A percentile compares a stretch with the other conserved stretches of the same genome.
phyloP scores from a whole-genome alignment of 1,140 invertebrate species.

The Drosophila guanche region DNA sequence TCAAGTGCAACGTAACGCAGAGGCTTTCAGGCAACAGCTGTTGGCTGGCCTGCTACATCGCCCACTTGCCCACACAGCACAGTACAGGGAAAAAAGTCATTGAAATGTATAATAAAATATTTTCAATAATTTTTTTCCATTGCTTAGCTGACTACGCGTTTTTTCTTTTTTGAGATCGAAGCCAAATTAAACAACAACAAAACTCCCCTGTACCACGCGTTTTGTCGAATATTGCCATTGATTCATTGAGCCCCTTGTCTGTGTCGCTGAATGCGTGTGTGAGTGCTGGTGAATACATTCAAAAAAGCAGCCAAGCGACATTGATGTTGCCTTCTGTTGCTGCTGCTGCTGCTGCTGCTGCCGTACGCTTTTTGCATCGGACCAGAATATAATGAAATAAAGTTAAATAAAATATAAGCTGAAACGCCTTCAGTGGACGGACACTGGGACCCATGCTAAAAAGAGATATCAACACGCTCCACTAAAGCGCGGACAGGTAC shows the following conservation, averaged over 20 bases:
- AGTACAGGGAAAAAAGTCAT: slow-evolving; percentile 47
- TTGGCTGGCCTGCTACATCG: slow-evolving; percentile 41
- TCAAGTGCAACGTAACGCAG: slow-evolving; percentile 59
- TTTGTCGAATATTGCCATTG: slow-evolving; percentile 56
- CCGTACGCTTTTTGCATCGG: slow-evolving; percentile 47
- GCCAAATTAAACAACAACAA: slow-evolving; percentile 26
- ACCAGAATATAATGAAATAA: slow-evolving; percentile 58
- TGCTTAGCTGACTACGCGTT: slow-evolving; percentile 65
- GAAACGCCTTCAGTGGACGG: slow-evolving; percentile 74
- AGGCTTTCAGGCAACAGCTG: slow-evolving; percentile 58
- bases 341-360: slow-evolving; percentile 38
- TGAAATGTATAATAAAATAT: slow-evolving; percentile 50
- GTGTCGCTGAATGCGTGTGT: slow-evolving; percentile 20
- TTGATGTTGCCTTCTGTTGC: slow-evolving; percentile 73
- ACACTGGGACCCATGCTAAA: slow-evolving; percentile 31
- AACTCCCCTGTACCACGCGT: slow-evolving; percentile 58
- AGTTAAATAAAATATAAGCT: slow-evolving; percentile 53
- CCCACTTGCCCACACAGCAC: slow-evolving; percentile 13
- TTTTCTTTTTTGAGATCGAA: slow-evolving; percentile 28
- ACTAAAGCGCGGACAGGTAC: slow-evolving; percentile 61
- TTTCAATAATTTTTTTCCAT: slow-evolving; percentile 62
- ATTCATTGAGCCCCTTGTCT: slow-evolving; percentile 53
- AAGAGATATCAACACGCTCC: slow-evolving; percentile 64
- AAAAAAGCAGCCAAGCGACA: slow-evolving; percentile 78
- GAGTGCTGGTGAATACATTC: slow-evolving; percentile 37